Evolutionary conservation across 1,140 invertebrate species (phyloP), one percentile per base, ranked within the genome.

Genomic region (Drosophila navojoa): DNA sequence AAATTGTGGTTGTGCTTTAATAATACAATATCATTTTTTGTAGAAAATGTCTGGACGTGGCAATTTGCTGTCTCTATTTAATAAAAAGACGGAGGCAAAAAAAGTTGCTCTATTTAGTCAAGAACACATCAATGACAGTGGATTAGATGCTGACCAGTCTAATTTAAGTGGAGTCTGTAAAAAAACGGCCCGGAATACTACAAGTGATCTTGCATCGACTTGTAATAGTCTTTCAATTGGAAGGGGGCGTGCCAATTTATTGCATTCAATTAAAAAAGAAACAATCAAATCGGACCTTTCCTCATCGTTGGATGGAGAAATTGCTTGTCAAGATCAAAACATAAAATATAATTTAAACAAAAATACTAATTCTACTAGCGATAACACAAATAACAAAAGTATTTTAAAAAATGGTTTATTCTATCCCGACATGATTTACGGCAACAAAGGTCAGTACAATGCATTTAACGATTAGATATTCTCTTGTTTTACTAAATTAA

Each of bases 1-100:
- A 22, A 22, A 22, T 22, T 22, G 19, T 22, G 19, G 19, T 22
- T 3, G 3, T 2, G 2, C 19, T 0, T 22, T 22, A 22, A 22
- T 22, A 22, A 29, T 29, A 29, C 27, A 29, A 29, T 32, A 32
- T 32, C 0, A 10, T 49, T 42, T 50, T 27, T 57, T 70, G 29
- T 13, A 71, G 59, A 71, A 16, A 2, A 75, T 75, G 72, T 66
- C 68, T 47, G 72, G 72, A 38, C 47, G 72, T n/a, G 72, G 72
- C 9, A 60, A 71, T 19, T 71, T 75, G 11, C 25, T 75, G 5
- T 53, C 59, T 5, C 38, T 71, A 10, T 75, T 75, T 19, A 50
- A 45, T 27, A 71, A 71, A 32, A 66, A 64, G 32, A 53, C 38
- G 1, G 60, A 60, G 5, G 15, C 55, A 16, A 63, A 60, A 6